phyloP scores from a whole-genome alignment of 2,888 invertebrate species.

The Drosophila cracens region DNA sequence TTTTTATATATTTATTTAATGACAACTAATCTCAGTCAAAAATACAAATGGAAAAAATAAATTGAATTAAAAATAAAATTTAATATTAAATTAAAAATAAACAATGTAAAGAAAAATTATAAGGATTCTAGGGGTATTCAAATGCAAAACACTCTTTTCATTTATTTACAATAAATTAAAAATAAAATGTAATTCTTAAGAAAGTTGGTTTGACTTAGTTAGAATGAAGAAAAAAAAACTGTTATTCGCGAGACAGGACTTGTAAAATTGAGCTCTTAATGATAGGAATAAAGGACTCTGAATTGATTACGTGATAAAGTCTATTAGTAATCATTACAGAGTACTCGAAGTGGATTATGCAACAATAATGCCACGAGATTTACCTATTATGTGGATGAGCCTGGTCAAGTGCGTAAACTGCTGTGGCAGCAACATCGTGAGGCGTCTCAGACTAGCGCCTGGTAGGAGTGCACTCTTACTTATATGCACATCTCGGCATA shows the following conservation, averaged over 20 bases:
- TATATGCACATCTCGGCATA: constrained; percentile 34
- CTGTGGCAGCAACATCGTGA: constrained; percentile 54
- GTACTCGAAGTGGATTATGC: neutral
- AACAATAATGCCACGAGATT: constrained; percentile 1
- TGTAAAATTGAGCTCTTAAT: neutral
- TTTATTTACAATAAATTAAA: neutral
- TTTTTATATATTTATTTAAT: neutral
- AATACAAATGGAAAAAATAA: neutral
- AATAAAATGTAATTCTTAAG: neutral
- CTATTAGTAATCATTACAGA: neutral
- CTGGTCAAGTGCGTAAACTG: constrained; percentile 55
- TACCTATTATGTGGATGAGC: constrained; percentile 68
- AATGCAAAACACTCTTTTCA: too few species aligned
- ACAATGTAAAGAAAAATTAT: neutral
- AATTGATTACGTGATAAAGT: neutral
- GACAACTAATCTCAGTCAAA: neutral
- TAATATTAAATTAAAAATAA: neutral
- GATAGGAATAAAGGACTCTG: neutral
- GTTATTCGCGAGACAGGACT: neutral
- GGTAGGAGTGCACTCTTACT: constrained; percentile 27
- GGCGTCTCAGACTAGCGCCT: constrained; percentile 12
- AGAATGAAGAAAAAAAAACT: neutral
- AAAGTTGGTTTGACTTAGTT: too few species aligned
- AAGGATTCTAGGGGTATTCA: too few species aligned
- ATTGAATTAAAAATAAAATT: neutral